Percentiles rank a stretch among this genome's conserved stretches.
Conservation (phyloP, 1,140 invertebrate genomes). For the Drosophila mauritiana region DNA sequence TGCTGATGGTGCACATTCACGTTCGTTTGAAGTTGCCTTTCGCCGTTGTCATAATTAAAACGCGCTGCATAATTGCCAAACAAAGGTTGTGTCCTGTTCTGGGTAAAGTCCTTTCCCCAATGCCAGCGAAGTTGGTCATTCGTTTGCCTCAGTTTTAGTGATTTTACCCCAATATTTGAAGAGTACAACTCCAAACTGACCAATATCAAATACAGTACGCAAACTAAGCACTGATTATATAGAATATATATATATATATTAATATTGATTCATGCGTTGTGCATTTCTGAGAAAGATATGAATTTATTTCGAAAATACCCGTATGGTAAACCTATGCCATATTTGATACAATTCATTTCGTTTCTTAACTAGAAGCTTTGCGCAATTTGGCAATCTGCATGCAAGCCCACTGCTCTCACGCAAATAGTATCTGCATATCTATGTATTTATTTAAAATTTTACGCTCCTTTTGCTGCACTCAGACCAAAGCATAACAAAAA, state of each 20-base stretch:
- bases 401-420: slow-evolving; percentile 6
- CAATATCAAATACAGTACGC: neutral
- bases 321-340: neutral
- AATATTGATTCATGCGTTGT: neutral
- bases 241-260: neutral
- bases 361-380: neutral
- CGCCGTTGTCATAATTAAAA: slow-evolving; percentile 79
- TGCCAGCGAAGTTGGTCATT: slow-evolving; percentile 53
- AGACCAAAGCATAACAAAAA: neutral
- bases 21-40: slow-evolving; percentile 55
- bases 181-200: neutral
- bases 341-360: neutral
- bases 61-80: slow-evolving; percentile 80
- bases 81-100: slow-evolving; percentile 44
- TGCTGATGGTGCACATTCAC: slow-evolving; percentile 53
- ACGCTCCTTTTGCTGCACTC: slow-evolving; percentile 62
- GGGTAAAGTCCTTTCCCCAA: slow-evolving; percentile 1
- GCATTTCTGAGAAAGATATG: neutral
- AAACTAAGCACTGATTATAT: neutral
- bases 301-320: neutral
- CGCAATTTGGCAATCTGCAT: slow-evolving; percentile 25
- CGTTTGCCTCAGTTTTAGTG: slow-evolving; percentile 33
- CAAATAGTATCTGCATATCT: slow-evolving; percentile 10
- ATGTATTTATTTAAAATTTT: slow-evolving; percentile 75
- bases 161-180: neutral